phyloP scores from a whole-genome alignment of 2,888 invertebrate species.

The Plagodis dolabraria region DNA sequence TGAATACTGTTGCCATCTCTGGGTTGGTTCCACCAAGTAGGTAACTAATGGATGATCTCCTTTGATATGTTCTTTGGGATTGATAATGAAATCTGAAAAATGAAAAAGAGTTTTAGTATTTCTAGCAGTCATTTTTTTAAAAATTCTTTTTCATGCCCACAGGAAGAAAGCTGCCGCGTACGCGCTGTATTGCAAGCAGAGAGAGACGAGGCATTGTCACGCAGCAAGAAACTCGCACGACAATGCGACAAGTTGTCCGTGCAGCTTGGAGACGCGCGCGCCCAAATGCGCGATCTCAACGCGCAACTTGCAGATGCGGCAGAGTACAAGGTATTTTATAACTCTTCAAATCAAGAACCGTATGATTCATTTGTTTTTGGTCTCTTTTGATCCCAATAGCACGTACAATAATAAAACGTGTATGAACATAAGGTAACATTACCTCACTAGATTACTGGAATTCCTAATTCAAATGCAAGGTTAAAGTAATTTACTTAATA shows the following conservation, averaged over 20 bases:
- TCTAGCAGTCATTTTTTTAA: background rate
- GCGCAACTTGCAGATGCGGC: slow-evolving; percentile 93
- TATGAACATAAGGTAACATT: slow-evolving; percentile 19
- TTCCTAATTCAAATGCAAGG: slow-evolving; percentile 62
- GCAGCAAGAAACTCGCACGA: slow-evolving; percentile 92
- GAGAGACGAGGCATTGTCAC: slow-evolving; percentile 87
- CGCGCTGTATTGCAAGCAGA: slow-evolving; percentile 85
- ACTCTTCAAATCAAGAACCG: background rate
- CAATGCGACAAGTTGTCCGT: slow-evolving; percentile 92
- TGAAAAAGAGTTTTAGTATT: no score
- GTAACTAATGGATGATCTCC: no score
- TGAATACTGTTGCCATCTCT: no score
- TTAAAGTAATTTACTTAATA: slow-evolving; percentile 62
- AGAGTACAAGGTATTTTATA: slow-evolving; percentile 89
- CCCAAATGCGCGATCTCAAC: slow-evolving; percentile 93
- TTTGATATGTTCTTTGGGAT: no score
- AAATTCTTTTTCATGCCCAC: background rate
- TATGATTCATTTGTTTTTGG: background rate
- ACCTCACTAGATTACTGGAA: slow-evolving; percentile 56
- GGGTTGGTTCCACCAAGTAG: no score
- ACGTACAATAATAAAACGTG: background rate
- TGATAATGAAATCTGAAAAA: no score
- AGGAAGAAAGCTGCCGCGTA: slow-evolving; percentile 78
- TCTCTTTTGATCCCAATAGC: no score
- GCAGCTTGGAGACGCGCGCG: slow-evolving; percentile 92